phyloP scores from a whole-genome alignment of 2,888 invertebrate genomes.

The Stenodema calcarata region DNA sequence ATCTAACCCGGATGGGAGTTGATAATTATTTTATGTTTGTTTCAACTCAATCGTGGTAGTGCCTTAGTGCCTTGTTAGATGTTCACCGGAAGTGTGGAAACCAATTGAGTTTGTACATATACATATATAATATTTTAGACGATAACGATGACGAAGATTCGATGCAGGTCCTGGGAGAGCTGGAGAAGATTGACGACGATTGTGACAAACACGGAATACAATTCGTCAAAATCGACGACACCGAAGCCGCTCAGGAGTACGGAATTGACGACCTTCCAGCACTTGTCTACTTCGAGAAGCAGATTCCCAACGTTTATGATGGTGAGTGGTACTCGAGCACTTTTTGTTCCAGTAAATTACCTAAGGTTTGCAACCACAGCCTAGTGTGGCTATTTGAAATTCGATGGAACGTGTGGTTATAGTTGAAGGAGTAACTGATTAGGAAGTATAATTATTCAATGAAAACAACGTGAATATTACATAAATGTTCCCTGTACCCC shows the following conservation, averaged over 20 bases:
- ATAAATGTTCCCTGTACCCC: too few relatives aligned
- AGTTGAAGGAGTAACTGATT: too few relatives aligned
- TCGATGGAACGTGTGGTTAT: too few relatives aligned
- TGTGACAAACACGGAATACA: conserved; percentile 91
- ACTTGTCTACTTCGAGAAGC: conserved; percentile 91
- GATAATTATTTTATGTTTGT: neutral
- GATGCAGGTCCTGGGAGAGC: conserved; percentile 81
- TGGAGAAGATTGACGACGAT: conserved; percentile 93
- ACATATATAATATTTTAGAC: conserved; percentile 67
- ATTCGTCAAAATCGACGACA: conserved; percentile 91
- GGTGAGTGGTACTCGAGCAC: conserved; percentile 67
- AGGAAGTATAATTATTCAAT: too few relatives aligned
- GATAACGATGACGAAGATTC: conserved; percentile 90
- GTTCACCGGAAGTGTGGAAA: conserved; percentile 27
- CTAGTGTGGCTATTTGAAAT: too few relatives aligned
- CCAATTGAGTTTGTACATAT: conserved; percentile 38
- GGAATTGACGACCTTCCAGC: conserved; percentile 84
- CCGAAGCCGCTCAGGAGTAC: conserved; percentile 81
- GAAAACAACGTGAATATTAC: too few relatives aligned
- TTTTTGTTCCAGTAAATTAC: too few relatives aligned
- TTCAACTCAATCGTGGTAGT: conserved; percentile 11
- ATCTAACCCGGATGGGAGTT: too few relatives aligned
- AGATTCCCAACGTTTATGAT: conserved; percentile 90
- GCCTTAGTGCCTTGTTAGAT: neutral
- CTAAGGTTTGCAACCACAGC: too few relatives aligned